A percentile compares a stretch with the other conserved stretches of the same genome.
Conservation (phyloP, 2,797 vertebrate genomes). For the Danionella dracula region DNA sequence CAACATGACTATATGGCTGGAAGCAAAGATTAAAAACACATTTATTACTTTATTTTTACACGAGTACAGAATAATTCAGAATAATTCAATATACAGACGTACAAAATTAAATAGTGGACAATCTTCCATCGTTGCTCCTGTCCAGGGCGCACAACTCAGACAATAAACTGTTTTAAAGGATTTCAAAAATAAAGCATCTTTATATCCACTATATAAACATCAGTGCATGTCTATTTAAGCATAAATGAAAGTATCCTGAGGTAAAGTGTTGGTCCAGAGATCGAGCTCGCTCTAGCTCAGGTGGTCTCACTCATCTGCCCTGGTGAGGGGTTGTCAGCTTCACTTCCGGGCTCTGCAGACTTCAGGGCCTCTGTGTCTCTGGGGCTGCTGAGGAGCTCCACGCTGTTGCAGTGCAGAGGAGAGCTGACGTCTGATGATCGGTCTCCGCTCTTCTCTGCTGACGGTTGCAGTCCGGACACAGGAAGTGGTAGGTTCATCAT, state of each 20-base stretch:
- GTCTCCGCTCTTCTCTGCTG: conserved; percentile 71
- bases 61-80: too few species aligned
- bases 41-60: too few species aligned
- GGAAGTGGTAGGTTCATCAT: conserved; percentile 79
- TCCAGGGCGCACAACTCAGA: too few species aligned
- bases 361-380: conserved; percentile 75
- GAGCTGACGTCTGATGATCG: conserved; percentile 72
- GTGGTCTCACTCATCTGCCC: conserved; percentile 59
- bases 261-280: neutral
- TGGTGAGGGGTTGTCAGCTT: conserved; percentile 63
- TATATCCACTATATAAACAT: too few species aligned
- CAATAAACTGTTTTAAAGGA: too few species aligned
- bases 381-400: conserved; percentile 72
- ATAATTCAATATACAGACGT: too few species aligned
- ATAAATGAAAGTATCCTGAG: neutral
- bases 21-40: too few species aligned
- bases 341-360: conserved; percentile 59
- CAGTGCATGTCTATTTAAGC: too few species aligned
- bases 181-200: neutral
- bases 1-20: too few species aligned
- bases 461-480: conserved; percentile 59
- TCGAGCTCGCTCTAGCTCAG: conserved; percentile 39
- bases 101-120: too few species aligned
- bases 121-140: too few species aligned
- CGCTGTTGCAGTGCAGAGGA: conserved; percentile 76